Base-by-base conservation (phyloP, 2,888 invertebrate species). In the Tenthredo distinguenda region DNA sequence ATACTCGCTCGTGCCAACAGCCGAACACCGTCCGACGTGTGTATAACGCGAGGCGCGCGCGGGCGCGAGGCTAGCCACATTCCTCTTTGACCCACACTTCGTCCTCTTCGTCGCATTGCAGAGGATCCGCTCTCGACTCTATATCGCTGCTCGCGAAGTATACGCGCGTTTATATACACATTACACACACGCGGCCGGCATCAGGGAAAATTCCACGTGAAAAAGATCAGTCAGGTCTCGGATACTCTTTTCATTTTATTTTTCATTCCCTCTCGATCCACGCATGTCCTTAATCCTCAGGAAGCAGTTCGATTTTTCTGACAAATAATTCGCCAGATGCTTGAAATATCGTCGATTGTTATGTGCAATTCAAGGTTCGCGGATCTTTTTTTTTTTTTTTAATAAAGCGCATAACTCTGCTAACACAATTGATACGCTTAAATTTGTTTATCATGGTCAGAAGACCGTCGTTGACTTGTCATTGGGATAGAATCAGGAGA, bases 21-120 rank as follows among this genome's bases (percentile, higher is more conserved):
- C 55, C 77, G 55, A 77, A 55, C 77, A 77, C 55, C 77, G 77
- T 55, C 50, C 85, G 55, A 85, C 85, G 85, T 85, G 85, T 85
- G 58, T 55, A 82, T 62, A 85, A 84, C 84, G 72, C 84, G 84
- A 71, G 37, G 84, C 71, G 88, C 89, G 89, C 88, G 89, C 89
- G 90, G 88, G 88, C 91, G 90, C 91, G 92, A 92, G 92, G 91
- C 91, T 88, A 92, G 91, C 92, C 90, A 90, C 92, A 93, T 92
- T 92, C 92, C 91, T 90, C 85, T 90, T 90, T 89, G 89, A 89
- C 89, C 89, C 89, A 88, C 89, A 89, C 90, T 90, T 90, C 88
- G 90, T 90, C 88, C 90, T 85, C 58, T 90, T 89, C 88, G 89
- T 83, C 68, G 87, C 87, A 88, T 88, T 89, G 58, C 15, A 26